phyloP scores from a whole-genome alignment of 2,797 vertebrate species.

The Gadopsis bispinosus region DNA sequence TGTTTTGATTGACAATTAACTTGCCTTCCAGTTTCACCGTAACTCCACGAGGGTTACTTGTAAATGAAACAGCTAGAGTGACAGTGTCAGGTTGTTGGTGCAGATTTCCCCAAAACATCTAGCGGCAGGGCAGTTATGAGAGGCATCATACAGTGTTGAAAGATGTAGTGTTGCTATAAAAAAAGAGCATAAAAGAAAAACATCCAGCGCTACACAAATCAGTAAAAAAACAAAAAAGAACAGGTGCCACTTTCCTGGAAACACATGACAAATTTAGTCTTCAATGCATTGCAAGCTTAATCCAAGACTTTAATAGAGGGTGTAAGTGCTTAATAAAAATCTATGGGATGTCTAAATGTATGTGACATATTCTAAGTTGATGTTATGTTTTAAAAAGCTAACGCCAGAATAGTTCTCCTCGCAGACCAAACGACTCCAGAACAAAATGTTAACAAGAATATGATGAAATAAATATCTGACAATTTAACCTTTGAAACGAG shows the following conservation, averaged over 20 bases:
- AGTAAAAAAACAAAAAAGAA: slow-evolving; percentile 68
- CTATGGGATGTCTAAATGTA: neutral
- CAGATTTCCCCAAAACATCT: slow-evolving; percentile 17
- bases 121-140: slow-evolving; percentile 44
- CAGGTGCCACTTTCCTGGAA: slow-evolving; percentile 83
- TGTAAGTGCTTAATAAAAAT: slow-evolving; percentile 64
- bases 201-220: slow-evolving; percentile 62
- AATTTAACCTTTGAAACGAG: slow-evolving; percentile 54
- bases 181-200: slow-evolving; percentile 2
- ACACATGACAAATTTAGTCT: slow-evolving; percentile 59
- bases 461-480: slow-evolving; percentile 58
- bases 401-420: slow-evolving; percentile 39
- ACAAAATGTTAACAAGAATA: slow-evolving; percentile 40
- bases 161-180: slow-evolving; percentile 79
- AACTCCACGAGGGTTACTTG: slow-evolving; percentile 31
- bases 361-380: neutral
- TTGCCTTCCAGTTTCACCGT: slow-evolving; percentile 72
- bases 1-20: slow-evolving; percentile 60
- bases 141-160: slow-evolving; percentile 72
- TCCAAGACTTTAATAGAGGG: slow-evolving; percentile 62
- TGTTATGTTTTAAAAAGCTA: neutral
- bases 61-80: slow-evolving; percentile 38
- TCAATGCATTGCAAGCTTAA: slow-evolving; percentile 90
- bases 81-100: slow-evolving; percentile 27
- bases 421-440: slow-evolving; percentile 18